Conservation (phyloP, 2,797 vertebrate species). For the Pantherophis alleghaniensis region DNA sequence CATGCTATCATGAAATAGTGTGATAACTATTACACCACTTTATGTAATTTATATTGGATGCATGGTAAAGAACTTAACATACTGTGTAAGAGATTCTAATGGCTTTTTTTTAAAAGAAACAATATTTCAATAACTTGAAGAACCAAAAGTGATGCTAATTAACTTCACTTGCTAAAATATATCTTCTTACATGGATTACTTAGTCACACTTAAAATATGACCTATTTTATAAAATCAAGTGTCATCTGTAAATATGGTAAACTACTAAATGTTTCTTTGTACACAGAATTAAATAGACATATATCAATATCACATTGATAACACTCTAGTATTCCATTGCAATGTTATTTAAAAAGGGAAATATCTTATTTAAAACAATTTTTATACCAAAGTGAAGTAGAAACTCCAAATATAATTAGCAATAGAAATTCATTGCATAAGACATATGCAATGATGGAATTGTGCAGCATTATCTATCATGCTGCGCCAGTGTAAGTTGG, state of each 20-base stretch:
- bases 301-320: background rate
- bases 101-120: background rate
- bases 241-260: background rate
- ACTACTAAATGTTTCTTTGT: background rate
- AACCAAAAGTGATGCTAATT: background rate
- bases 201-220: background rate
- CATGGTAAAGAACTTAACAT: background rate
- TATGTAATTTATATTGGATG: background rate
- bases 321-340: background rate
- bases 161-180: background rate
- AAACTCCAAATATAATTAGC: background rate
- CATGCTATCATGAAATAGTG: background rate
- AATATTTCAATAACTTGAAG: background rate
- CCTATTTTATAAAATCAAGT: background rate
- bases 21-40: background rate
- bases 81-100: background rate
- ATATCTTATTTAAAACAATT: background rate
- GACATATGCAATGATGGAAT: background rate
- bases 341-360: background rate
- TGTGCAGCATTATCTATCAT: background rate
- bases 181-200: background rate
- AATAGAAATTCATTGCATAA: background rate
- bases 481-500: background rate
- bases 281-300: background rate
- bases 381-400: background rate